phyloP scores from a whole-genome alignment of 2,888 invertebrate genomes.

The Ornithoptera priamus region DNA sequence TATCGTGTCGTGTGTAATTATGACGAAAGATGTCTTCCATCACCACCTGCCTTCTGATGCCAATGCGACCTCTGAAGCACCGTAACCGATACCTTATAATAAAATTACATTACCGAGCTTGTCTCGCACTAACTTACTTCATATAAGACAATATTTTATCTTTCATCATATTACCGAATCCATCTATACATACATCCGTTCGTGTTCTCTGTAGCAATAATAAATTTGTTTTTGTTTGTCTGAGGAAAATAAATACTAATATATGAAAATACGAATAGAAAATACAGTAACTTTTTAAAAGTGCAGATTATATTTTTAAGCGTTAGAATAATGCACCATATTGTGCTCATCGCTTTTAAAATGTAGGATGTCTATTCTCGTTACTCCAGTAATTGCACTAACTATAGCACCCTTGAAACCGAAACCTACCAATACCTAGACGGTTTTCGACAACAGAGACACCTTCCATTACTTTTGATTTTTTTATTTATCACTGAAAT shows the following conservation, averaged over 20 bases:
- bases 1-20: conserved; percentile 26
- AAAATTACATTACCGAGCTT: conserved; percentile 53
- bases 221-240: background rate
- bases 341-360: background rate
- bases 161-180: conserved; percentile 63
- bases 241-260: no score
- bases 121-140: conserved; percentile 40
- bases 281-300: no score
- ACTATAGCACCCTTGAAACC: no score
- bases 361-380: background rate
- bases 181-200: conserved; percentile 38
- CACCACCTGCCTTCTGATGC: conserved; percentile 30
- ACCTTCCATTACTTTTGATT: no score
- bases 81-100: conserved; percentile 43
- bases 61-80: conserved; percentile 40
- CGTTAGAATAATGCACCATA: background rate
- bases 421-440: no score
- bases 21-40: conserved; percentile 29
- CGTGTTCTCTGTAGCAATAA: background rate
- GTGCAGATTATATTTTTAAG: no score
- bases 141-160: conserved; percentile 57
- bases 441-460: no score
- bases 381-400: no score
- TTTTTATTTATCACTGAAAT: no score
- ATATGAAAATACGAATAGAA: no score